Conservation (phyloP, 1,140 invertebrate species). For the Drosophila rhopaloa region DNA sequence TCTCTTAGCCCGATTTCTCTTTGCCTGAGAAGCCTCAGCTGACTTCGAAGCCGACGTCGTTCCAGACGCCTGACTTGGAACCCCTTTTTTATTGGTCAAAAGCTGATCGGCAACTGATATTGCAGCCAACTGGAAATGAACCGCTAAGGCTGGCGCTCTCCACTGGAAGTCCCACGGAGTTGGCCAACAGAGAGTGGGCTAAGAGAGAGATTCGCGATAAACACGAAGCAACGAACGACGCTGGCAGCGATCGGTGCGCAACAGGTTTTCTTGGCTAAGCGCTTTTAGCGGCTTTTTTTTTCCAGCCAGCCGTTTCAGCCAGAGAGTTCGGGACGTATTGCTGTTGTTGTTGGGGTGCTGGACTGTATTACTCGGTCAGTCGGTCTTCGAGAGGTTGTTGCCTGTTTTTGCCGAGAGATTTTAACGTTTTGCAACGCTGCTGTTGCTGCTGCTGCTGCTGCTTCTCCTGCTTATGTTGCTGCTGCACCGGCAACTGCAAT, state of each 20-base stretch:
- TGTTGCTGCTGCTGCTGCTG: conserved; percentile 26
- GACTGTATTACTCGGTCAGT: conserved; percentile 85
- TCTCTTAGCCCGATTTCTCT: conserved; percentile 62
- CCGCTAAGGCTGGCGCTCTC: conserved; percentile 63
- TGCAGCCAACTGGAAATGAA: conserved; percentile 77
- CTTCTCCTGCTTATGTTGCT: conserved; percentile 50
- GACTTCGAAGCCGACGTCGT: conserved; percentile 29
- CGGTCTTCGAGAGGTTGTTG: conserved; percentile 84
- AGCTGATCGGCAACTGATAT: conserved; percentile 81
- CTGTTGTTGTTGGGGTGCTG: conserved; percentile 59
- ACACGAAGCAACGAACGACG: conserved; percentile 78
- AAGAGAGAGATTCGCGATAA: conserved; percentile 50
- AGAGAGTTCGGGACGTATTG: conserved; percentile 16
- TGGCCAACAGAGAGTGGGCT: conserved; percentile 8
- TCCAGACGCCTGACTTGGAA: conserved; percentile 62
- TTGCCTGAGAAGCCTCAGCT: conserved; percentile 10
- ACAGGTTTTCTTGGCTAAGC: conserved; percentile 62
- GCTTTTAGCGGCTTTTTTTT: conserved; percentile 74
- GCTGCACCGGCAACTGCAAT: conserved; percentile 76
- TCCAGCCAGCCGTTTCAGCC: conserved; percentile 33
- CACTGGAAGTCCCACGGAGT: conserved; percentile 58
- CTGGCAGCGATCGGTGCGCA: conserved; percentile 67
- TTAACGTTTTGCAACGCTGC: conserved; percentile 30
- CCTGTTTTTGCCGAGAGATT: conserved; percentile 45
- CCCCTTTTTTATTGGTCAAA: conserved; percentile 82